These are phyloP conservation scores for Cotesia typhae DNA, from an alignment of 1,140 invertebrate species.

Conservation along the genomic window DNA sequence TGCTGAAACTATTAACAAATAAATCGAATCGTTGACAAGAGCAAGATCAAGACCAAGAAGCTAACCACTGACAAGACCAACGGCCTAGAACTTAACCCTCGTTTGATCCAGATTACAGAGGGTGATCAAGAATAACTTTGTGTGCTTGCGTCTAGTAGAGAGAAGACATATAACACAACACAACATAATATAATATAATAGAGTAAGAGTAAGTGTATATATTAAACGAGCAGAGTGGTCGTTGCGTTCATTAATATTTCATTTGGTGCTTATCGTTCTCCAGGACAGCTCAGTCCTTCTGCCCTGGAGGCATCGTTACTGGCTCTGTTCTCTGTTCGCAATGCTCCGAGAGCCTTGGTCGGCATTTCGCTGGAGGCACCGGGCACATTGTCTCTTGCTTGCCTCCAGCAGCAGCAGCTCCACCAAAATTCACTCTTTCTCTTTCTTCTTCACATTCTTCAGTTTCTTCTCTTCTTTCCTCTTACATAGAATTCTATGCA, in stretches of 20 bases:
- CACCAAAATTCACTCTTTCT: slow-evolving; percentile 29
- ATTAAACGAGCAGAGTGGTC: background rate
- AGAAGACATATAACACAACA: no score
- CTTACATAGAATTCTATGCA: no score
- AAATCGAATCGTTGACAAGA: no score
- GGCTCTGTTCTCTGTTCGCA: slow-evolving; percentile 41
- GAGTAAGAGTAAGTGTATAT: background rate
- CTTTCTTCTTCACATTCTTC: slow-evolving; percentile 27
- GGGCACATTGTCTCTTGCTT: slow-evolving; percentile 54
- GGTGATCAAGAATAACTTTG: no score
- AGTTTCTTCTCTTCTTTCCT: slow-evolving; percentile 27
- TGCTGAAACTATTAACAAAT: no score
- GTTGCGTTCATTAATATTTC: slow-evolving; percentile 66
- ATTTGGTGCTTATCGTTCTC: slow-evolving; percentile 66
- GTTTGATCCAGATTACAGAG: no score
- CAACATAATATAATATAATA: background rate
- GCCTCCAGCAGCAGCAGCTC: slow-evolving; percentile 37
- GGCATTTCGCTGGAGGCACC: slow-evolving; percentile 41
- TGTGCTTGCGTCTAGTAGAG: no score
- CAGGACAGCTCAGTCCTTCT: slow-evolving; percentile 37
- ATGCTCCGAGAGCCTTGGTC: slow-evolving; percentile 48
- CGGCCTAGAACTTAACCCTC: no score
- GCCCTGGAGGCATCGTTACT: slow-evolving; percentile 61
- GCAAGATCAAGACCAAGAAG: no score
- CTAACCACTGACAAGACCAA: no score